Conservation (phyloP, 2,113 vertebrate species). For the Pelecanus crispus region DNA sequence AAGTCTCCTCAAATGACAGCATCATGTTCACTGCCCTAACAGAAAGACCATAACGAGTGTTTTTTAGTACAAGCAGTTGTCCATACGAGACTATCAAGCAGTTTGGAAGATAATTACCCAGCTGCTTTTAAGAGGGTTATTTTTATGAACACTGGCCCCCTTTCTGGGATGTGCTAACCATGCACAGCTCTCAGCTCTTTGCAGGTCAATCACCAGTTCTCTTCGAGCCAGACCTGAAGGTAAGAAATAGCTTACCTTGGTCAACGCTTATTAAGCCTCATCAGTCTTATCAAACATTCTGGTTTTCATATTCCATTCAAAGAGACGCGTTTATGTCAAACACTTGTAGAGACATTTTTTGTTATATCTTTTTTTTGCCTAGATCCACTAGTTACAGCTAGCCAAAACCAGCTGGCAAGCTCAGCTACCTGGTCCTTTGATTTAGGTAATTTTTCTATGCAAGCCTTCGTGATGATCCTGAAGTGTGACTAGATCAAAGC, state of each 20-base stretch:
- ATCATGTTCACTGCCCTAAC: neutral
- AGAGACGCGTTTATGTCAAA: neutral
- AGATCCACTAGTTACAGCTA: neutral
- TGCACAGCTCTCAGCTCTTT: neutral
- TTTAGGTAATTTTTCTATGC: neutral
- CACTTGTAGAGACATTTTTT: neutral
- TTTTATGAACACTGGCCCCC: neutral
- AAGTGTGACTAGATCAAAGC: neutral
- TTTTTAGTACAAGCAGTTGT: neutral
- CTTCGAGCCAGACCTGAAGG: neutral
- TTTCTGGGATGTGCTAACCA: neutral
- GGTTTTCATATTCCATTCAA: neutral
- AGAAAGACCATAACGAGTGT: neutral
- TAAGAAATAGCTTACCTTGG: neutral
- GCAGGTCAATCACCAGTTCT: neutral
- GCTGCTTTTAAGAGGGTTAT: neutral
- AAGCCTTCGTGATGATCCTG: neutral
- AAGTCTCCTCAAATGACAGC: neutral
- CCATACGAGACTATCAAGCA: neutral
- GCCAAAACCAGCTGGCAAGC: neutral
- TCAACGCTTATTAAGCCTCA: neutral
- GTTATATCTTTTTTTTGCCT: neutral
- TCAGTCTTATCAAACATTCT: neutral
- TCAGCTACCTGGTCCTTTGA: neutral
- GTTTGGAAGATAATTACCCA: neutral